Base-by-base conservation (phyloP, 2,113 vertebrate genomes). In the Epinephelus cyanopodus region DNA sequence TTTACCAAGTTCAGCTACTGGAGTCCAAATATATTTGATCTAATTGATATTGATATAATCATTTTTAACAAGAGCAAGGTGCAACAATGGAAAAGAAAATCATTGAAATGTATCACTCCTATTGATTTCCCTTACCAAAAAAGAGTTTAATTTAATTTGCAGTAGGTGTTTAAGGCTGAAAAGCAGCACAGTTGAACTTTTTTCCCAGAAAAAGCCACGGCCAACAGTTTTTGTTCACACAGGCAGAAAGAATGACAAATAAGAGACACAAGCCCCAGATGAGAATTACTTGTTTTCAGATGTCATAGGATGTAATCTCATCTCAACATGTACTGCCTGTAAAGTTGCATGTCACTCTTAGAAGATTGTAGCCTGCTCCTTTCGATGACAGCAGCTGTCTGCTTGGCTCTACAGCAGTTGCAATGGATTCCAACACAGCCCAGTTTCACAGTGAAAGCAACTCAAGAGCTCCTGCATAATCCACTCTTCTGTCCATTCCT, bases 251-350 rank as follows among this genome's bases (percentile, higher is more conserved):
- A 39, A 37, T 54, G 50, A 67, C 47, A 66, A 71, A 63, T 69
- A 62, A 25, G 45, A 66, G 9, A n/a, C 47, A 81, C 3, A 5
- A 39, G 23, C 61, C 50, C 64, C 27, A 21, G 65, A 37, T 77
- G 21, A 70, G 12, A 75, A 56, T 19, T 25, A 47, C 58, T 62
- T n/a, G 0, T 58, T 66, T 74, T 47, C 27, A 82, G 67, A 84
- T 48, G 72, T 25, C 50, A 42, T 17, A n/a, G 17, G 45, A 56
- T 72, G 23, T 73, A 74, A 77, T 77, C 47, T 66, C n/a, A 1
- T 76, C 37, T 37, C 33, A 37, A 37, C 33, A 37, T 37, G 5
- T 37, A 37, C 33, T 37, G 33, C 33, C 33, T 37, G 33, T 37
- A 37, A 37, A 37, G 33, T 37, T 37, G 33, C 33, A 23, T 0